Conservation (phyloP, 2,797 vertebrate genomes). For the Sparidentex hasta region DNA sequence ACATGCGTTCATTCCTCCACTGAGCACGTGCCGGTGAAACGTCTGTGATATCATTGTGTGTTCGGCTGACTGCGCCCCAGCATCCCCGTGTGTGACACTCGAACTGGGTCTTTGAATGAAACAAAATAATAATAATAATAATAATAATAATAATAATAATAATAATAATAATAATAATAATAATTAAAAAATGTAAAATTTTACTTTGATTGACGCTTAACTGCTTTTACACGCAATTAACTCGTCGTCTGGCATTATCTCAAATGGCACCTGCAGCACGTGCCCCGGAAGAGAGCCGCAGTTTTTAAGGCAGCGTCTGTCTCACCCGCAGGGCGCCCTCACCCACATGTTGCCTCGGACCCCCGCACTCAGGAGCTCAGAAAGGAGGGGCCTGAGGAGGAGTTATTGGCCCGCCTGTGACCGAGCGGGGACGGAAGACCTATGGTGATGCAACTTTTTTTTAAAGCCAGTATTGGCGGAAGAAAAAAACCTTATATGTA, state of each 20-base stretch:
- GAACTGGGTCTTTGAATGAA: neutral
- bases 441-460: conserved; percentile 71
- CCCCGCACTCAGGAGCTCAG: conserved; percentile 1
- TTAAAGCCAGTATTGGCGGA: conserved; percentile 1
- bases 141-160: no score
- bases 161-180: no score
- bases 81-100: neutral
- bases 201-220: neutral
- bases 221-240: neutral
- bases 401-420: conserved; percentile 22
- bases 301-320: neutral
- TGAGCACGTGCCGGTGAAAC: conserved; percentile 27
- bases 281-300: no score
- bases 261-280: no score
- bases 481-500: neutral
- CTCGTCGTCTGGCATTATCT: neutral
- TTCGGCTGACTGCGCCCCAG: neutral
- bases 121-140: no score
- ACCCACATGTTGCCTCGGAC: conserved; percentile 14
- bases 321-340: conserved; percentile 4
- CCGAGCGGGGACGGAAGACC: conserved; percentile 8
- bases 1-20: neutral
- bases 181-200: neutral
- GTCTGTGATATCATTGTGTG: neutral
- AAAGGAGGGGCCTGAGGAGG: conserved; percentile 60